Evolutionary conservation across 2,113 vertebrate species (phyloP).

Genomic region (Ailurus styani): DNA sequence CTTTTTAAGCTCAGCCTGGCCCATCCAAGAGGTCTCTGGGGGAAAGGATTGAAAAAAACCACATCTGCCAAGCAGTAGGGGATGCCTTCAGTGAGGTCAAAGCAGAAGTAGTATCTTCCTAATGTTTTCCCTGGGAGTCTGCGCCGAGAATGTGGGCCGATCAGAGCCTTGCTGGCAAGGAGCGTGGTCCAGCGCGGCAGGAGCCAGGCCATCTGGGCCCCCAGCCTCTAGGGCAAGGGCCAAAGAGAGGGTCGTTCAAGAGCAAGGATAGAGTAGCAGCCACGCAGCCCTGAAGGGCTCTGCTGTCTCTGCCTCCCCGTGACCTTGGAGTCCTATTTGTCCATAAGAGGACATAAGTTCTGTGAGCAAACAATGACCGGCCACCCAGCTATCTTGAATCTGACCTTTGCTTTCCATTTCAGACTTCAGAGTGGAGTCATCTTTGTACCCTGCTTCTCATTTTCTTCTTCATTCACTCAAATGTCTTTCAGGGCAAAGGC

Average conservation of each 20-base stretch:
- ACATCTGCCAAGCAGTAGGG: neutral
- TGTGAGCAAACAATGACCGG: neutral
- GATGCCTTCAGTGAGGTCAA: neutral
- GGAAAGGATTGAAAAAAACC: neutral
- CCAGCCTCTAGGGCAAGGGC: neutral
- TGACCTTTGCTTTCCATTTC: slow-evolving; percentile 55
- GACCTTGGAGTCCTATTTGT: neutral
- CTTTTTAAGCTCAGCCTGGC: neutral
- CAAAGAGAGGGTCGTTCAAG: neutral
- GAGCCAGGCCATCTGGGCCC: neutral
- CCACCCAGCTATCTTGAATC: neutral
- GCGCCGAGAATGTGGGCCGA: neutral
- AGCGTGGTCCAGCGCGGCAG: neutral
- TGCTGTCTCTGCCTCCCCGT: neutral
- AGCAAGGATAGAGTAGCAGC: neutral
- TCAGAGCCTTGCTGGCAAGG: neutral
- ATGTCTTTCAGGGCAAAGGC: neutral
- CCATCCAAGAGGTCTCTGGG: neutral
- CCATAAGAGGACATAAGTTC: neutral
- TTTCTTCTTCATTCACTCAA: neutral
- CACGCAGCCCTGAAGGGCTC: neutral
- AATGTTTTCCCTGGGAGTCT: neutral
- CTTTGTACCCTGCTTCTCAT: neutral
- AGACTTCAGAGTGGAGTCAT: neutral
- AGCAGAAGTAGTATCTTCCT: neutral